A percentile compares a stretch with the other conserved stretches of the same genome.
Evolutionary conservation across 2,888 invertebrate genomes (phyloP).

Genomic region (Hypolimnas misippus): DNA sequence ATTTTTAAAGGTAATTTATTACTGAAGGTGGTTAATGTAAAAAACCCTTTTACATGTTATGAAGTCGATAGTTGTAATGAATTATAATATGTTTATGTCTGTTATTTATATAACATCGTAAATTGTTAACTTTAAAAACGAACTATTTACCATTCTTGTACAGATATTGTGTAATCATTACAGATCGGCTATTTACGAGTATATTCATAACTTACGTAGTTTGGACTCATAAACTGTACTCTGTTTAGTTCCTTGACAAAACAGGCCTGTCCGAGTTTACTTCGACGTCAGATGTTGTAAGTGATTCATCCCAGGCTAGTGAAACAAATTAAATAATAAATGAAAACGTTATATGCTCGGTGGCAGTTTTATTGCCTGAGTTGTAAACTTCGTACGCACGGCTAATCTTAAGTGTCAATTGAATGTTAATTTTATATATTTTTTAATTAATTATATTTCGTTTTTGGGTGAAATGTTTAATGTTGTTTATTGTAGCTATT

Average conservation of each 20-base stretch:
- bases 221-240: constrained; percentile 21
- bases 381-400: constrained; percentile 39
- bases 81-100: too few relatives aligned
- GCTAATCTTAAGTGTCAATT: too few relatives aligned
- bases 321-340: constrained; percentile 50
- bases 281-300: constrained; percentile 26
- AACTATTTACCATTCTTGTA: neutral
- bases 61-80: too few relatives aligned
- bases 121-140: too few relatives aligned
- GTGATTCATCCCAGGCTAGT: constrained; percentile 55
- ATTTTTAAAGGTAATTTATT: too few relatives aligned
- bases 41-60: too few relatives aligned
- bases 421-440: too few relatives aligned
- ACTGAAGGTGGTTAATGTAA: too few relatives aligned
- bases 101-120: too few relatives aligned
- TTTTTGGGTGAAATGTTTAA: too few relatives aligned
- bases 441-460: too few relatives aligned
- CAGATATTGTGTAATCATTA: neutral
- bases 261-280: constrained; percentile 23
- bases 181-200: neutral
- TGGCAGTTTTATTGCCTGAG: constrained; percentile 52
- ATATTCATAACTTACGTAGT: constrained; percentile 19
- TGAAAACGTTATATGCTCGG: constrained; percentile 42
- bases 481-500: too few relatives aligned
- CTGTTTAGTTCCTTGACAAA: constrained; percentile 27